A percentile compares a stretch with the other conserved stretches of the same genome.
phyloP scores from a whole-genome alignment of 2,797 vertebrate species.

The Halcyon badia region DNA sequence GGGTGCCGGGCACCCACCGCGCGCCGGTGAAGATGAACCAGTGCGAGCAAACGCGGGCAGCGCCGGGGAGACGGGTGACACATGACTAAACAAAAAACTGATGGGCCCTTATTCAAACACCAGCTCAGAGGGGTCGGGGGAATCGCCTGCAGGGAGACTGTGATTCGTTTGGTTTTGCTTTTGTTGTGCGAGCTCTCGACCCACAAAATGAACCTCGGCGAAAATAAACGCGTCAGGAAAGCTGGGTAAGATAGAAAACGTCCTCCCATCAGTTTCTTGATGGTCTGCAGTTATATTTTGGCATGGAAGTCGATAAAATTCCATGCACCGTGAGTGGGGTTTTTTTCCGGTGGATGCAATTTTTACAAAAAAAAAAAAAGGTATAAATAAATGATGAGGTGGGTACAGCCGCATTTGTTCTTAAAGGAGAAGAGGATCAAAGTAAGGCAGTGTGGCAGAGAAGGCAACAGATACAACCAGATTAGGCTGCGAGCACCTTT shows the following conservation, averaged over 20 bases:
- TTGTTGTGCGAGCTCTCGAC: neutral
- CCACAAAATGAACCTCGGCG: neutral
- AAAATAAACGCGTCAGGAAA: neutral
- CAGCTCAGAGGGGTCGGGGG: neutral
- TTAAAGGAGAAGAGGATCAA: conserved; percentile 26
- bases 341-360: conserved; percentile 29
- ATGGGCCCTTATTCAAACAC: neutral
- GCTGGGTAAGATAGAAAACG: neutral
- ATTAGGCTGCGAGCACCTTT: neutral
- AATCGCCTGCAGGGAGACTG: neutral
- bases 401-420: conserved; percentile 27
- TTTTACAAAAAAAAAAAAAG: conserved; percentile 35
- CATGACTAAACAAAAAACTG: neutral
- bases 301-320: conserved; percentile 43
- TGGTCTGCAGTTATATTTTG: conserved; percentile 32
- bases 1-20: neutral
- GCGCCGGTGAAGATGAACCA: neutral
- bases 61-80: neutral
- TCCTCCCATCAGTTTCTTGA: neutral
- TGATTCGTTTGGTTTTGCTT: conserved; percentile 1
- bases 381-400: conserved; percentile 56
- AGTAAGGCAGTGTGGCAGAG: neutral
- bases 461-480: neutral
- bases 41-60: neutral
- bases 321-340: neutral